Evolutionary conservation across 2,888 invertebrate species (phyloP), one percentile per base, ranked within the genome.

Genomic region (Cryptosula pallasiana): DNA sequence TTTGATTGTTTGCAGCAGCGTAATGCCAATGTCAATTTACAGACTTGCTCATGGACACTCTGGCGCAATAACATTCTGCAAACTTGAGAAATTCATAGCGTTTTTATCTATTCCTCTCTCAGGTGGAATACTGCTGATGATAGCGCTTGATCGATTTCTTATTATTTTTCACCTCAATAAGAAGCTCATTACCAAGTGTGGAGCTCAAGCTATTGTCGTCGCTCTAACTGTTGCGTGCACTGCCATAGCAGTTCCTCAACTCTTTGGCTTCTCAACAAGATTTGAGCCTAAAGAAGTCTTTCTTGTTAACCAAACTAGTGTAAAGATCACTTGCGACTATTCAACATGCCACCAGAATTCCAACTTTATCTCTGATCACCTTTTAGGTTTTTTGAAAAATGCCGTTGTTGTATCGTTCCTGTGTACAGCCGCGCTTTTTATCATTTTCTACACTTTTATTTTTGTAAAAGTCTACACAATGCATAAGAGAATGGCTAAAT

Each of bases 141-240:
- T 81, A 23, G 79, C 80, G 5, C 75, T 80, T 55, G 81, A 81
- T 57, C 73, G 81, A 13, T 81, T 76, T 74, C 73, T 79, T 20
- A 73, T 80, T 13, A 79, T 81, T 29, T 80, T 78, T 71, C 73
- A 74, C 55, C 74, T 76, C 9, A 74, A 76, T 0, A 73, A 58
- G n/a, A 74, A 71, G 45, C 69, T 74, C 9, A 75, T 77, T 20
- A 75, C 74, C 25, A 29, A 32, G 27, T 27, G 35, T 1, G 70
- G 63, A 63, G 63, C 63, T 29, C 25, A 55, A 20, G 74, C 76
- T 55, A 73, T 73, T 32, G 70, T 76, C 23, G 73, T 76, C 32
- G 73, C 80, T 35, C 55, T 73, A 1, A 27, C 74, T 2, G 76
- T 76, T 23, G 71, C 76, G 25, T 32, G 76, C 1, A n/a, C 74